Evolutionary conservation across 1,140 invertebrate species (phyloP).

Genomic region (Zaprionus africanus): DNA sequence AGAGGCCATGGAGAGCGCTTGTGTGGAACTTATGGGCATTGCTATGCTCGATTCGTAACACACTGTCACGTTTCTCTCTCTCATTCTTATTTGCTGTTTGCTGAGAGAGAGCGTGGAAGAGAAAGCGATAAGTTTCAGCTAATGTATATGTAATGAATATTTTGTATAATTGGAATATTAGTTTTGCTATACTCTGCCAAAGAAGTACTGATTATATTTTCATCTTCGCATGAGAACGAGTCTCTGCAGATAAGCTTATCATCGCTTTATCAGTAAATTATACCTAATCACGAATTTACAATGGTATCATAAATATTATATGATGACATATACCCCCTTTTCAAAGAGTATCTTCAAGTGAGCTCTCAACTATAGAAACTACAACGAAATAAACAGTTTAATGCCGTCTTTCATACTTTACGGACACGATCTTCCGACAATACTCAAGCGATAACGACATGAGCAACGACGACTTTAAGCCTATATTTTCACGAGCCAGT

Average conservation of each 20-base stretch:
- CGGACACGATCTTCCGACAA: neutral
- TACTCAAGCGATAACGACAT: constrained; percentile 25
- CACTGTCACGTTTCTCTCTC: neutral
- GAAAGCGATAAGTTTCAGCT: constrained; percentile 9
- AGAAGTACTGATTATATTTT: neutral
- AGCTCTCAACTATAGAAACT: neutral
- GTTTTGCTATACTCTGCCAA: constrained; percentile 7
- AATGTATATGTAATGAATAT: neutral
- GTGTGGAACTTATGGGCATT: constrained; percentile 64
- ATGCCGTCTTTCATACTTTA: neutral
- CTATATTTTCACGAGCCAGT: constrained; percentile 53
- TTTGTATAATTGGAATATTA: neutral
- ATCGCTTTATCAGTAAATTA: neutral
- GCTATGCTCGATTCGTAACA: constrained; percentile 32
- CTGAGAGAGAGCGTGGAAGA: neutral
- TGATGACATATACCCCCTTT: neutral
- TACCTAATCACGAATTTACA: neutral
- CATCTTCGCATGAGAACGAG: neutral
- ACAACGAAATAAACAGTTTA: constrained; percentile 32
- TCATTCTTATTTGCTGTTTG: neutral
- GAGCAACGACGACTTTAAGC: constrained; percentile 43
- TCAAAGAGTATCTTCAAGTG: neutral
- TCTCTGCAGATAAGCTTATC: neutral
- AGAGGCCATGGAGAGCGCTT: constrained; percentile 49
- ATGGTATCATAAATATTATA: neutral